Conservation (phyloP, 2,113 vertebrate species). For the Cyprinodon brontotheroides region DNA sequence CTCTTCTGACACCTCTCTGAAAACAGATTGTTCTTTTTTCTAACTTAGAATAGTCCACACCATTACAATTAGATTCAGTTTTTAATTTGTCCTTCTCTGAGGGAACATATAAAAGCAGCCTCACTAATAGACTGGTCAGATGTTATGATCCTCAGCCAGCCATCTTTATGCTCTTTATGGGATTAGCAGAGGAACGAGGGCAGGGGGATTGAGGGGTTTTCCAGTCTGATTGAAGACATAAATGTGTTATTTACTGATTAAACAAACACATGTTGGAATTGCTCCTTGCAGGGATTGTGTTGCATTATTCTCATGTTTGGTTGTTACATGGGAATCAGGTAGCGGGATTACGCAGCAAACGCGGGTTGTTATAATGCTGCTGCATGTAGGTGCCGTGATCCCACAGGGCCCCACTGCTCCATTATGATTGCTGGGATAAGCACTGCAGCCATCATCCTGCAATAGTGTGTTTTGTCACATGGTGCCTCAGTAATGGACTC, state of each 20-base stretch:
- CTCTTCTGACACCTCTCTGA: conserved; percentile 18
- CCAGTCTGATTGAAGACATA: conserved; percentile 46
- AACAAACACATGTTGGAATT: conserved; percentile 55
- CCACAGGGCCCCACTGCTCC: conserved; percentile 28
- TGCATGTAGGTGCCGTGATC: conserved; percentile 50
- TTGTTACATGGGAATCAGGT: conserved; percentile 61
- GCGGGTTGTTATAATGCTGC: conserved; percentile 48
- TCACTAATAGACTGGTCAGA: conserved; percentile 1
- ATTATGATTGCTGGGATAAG: conserved; percentile 38
- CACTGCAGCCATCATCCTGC: conserved; percentile 27
- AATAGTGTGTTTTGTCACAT: conserved; percentile 55
- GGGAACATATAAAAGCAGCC: conserved; percentile 8
- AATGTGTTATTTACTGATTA: conserved; percentile 40
- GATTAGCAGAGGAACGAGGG: conserved; percentile 4
- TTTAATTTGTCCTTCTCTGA: conserved; percentile 6
- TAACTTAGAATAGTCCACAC: conserved; percentile 24
- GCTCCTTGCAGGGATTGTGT: conserved; percentile 60
- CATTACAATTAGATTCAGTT: not conserved
- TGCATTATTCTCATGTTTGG: conserved; percentile 61
- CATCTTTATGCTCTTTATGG: conserved; percentile 3
- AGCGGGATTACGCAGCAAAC: conserved; percentile 62
- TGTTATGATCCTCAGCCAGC: conserved; percentile 2
- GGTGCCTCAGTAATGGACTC: conserved; percentile 45
- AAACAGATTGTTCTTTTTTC: not conserved
- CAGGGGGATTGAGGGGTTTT: conserved; percentile 23